Evolutionary conservation across 2,797 vertebrate genomes (phyloP), one percentile per base, ranked within the genome.

Genomic region (Sylvia borin): DNA sequence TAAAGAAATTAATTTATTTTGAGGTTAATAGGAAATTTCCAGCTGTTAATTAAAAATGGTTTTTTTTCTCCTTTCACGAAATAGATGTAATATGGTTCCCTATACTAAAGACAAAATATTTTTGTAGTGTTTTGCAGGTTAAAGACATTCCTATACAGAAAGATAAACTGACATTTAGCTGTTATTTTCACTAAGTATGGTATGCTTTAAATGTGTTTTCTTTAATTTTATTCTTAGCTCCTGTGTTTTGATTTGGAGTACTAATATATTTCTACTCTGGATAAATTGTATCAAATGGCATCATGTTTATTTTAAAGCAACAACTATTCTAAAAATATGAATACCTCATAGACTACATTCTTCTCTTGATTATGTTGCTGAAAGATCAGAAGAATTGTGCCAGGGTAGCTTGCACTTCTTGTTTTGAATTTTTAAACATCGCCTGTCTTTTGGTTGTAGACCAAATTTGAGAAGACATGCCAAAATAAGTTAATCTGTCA

Each of bases 1-100:
- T 83, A 90, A 93, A 86, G 38, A 94, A 90, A 88, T 84, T 57
- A 87, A 83, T 91, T 95, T 88, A 76, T 95, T 96, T 95, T 76
- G 55, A 88, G 47, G 77, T 88, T 93, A 92, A 82, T 92, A 90
- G 90, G 48, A 6, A 73, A 89, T 81, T 92, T 91, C 78, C 29
- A 91, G 31, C 24, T 88, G 26, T 70, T 76, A 95, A 90, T 94
- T 68, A 88, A 93, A 83, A 36, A 11, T 50, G 6, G 22, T 2
- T n/a, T 47, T 48, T 61, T 38, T 51, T 42, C n/a, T 72, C 13
- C 16, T 48, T 77, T 76, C 38, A 51, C 29, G 75, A 86, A 91
- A 58, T 32, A 48, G 22, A 79, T 20, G 83, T 83, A 85, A 76
- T 67, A 42, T 16, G 25, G 18, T 14, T 77, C 36, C 32, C 26